Percentiles rank a stretch among this genome's conserved stretches.
Evolutionary conservation across 2,113 vertebrate genomes (phyloP).

Genomic region (Gorilla gorilla): DNA sequence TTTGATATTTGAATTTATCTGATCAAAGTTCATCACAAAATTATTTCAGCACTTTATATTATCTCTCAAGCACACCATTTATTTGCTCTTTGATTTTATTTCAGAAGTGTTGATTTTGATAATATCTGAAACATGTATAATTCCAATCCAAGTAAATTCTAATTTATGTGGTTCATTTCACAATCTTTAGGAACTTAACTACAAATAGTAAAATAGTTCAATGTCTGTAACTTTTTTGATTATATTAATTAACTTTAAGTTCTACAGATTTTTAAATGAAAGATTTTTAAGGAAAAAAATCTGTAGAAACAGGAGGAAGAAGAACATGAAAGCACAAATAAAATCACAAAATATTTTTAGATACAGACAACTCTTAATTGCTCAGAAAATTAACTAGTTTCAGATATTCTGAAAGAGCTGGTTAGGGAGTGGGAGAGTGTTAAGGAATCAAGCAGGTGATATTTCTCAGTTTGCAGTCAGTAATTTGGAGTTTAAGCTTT

Average conservation of each 20-base stretch:
- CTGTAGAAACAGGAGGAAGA: background rate
- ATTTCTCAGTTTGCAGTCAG: background rate
- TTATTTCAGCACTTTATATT: background rate
- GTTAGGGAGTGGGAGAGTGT: background rate
- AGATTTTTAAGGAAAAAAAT: background rate
- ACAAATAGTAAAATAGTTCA: background rate
- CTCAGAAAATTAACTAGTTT: background rate
- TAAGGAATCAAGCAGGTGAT: background rate
- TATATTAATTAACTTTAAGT: background rate
- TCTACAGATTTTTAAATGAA: background rate
- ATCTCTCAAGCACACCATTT: background rate
- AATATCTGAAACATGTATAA: background rate
- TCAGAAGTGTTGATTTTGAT: background rate
- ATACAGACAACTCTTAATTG: background rate
- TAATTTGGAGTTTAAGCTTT: slow-evolving; percentile 16
- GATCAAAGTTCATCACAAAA: background rate
- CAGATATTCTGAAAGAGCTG: background rate
- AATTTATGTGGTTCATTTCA: background rate
- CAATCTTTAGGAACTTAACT: background rate
- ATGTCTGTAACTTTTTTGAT: background rate
- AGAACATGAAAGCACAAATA: background rate
- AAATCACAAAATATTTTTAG: background rate
- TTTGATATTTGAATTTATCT: background rate
- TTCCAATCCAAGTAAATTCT: background rate
- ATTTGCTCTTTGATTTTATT: background rate